Evolutionary conservation across 1,140 invertebrate genomes (phyloP).

Genomic region (Antheraea pernyi): DNA sequence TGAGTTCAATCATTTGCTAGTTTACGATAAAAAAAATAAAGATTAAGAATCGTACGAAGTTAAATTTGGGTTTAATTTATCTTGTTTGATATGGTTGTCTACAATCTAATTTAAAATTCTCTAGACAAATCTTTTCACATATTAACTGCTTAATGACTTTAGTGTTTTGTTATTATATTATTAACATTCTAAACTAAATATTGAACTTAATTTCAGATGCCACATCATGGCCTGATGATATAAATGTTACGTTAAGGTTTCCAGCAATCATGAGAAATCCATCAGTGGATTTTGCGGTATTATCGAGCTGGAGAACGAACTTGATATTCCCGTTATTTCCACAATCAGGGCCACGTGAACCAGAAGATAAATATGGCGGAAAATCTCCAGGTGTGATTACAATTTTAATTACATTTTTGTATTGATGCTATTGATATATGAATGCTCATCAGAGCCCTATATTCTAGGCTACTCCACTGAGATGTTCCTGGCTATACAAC

Average conservation of each 20-base stretch:
- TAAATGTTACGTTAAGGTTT: constrained; percentile 81
- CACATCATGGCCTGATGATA: constrained; percentile 67
- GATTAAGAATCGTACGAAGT: too few species aligned
- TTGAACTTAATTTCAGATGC: constrained; percentile 40
- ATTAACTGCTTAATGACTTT: too few species aligned
- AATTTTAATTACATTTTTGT: background rate
- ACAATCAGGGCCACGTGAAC: constrained; percentile 82
- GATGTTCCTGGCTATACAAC: constrained; percentile 86
- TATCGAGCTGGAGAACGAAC: constrained; percentile 83
- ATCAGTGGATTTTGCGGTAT: constrained; percentile 63
- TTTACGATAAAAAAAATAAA: too few species aligned
- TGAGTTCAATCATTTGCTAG: too few species aligned
- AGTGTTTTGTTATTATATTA: too few species aligned
- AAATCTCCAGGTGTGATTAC: constrained; percentile 79
- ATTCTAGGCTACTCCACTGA: constrained; percentile 83
- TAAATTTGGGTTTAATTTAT: too few species aligned
- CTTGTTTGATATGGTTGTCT: too few species aligned
- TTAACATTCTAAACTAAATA: background rate
- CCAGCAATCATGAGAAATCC: constrained; percentile 81
- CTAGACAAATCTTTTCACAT: too few species aligned
- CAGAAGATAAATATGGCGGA: constrained; percentile 79
- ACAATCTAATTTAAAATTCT: too few species aligned
- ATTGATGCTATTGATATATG: too few species aligned
- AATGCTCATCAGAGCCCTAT: too few species aligned
- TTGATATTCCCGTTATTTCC: constrained; percentile 85